Evolutionary conservation across 2,797 vertebrate genomes (phyloP).

Genomic region (Melanotaenia pygmaea): DNA sequence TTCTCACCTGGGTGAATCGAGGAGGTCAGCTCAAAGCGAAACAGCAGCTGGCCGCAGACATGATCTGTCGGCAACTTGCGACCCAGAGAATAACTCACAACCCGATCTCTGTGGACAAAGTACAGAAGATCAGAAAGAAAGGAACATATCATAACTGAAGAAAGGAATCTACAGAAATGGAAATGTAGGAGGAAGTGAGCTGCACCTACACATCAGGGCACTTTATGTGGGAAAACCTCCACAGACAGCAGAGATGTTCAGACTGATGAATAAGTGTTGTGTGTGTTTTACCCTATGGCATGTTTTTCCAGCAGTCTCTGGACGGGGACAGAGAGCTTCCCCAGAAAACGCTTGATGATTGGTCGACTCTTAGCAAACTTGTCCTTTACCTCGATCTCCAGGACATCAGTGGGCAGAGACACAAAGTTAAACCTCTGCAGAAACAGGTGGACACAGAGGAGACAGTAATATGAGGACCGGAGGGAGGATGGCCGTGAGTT

Average conservation of each 20-base stretch:
- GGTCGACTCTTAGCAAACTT: constrained; percentile 98
- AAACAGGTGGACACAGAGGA: constrained; percentile 47
- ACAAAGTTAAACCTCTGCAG: constrained; percentile 94
- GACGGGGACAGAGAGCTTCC: constrained; percentile 95
- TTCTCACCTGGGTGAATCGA: constrained; percentile 92
- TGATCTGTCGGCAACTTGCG: constrained; percentile 96
- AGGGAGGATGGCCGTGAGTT: neutral
- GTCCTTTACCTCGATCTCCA: constrained; percentile 98
- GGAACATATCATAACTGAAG: neutral
- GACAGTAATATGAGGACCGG: neutral
- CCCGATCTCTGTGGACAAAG: constrained; percentile 86
- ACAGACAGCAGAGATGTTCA: too few relatives aligned
- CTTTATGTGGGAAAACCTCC: too few relatives aligned
- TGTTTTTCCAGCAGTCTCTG: constrained; percentile 96
- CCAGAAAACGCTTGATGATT: constrained; percentile 97
- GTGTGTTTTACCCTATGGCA: constrained; percentile 90
- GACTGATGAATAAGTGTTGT: neutral
- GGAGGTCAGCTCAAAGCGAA: constrained; percentile 95
- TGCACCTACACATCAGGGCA: neutral
- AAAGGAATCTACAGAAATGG: too few relatives aligned
- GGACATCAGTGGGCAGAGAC: constrained; percentile 96
- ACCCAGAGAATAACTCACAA: constrained; percentile 94
- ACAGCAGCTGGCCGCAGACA: constrained; percentile 96
- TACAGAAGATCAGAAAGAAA: neutral
- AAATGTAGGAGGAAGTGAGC: neutral